Percentiles rank a stretch among this genome's conserved stretches.
Conservation (phyloP, 2,888 invertebrate genomes). For the Calliopum simillimum region DNA sequence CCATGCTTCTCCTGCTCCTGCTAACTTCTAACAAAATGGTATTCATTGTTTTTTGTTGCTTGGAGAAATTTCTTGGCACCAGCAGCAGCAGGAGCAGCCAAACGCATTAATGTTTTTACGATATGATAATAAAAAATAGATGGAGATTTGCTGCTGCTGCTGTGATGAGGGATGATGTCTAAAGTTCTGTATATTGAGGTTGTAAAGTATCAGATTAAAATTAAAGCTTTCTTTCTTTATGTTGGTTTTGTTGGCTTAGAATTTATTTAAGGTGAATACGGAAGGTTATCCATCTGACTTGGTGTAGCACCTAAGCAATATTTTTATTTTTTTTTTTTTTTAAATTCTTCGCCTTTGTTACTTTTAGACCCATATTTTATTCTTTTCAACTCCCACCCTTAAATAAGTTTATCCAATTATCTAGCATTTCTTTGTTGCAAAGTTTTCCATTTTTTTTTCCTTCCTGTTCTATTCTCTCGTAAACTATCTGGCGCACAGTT, state of each 20-base stretch:
- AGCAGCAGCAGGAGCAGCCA: neutral
- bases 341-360: no score
- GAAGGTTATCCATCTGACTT: no score
- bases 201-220: no score
- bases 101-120: slow-evolving; percentile 3
- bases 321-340: no score
- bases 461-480: neutral
- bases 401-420: slow-evolving; percentile 16
- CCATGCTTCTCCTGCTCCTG: neutral
- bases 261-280: no score
- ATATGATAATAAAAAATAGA: slow-evolving; percentile 4
- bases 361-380: no score
- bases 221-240: no score
- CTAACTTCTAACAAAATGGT: neutral
- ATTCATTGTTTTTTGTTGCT: neutral
- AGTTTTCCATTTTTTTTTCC: neutral
- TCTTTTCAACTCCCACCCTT: no score
- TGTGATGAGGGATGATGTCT: no score
- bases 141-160: neutral
- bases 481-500: slow-evolving; percentile 4
- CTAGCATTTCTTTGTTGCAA: slow-evolving; percentile 17
- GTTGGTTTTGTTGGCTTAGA: no score
- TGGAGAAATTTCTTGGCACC: neutral
- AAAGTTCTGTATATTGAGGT: no score
- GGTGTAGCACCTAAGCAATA: no score